Evolutionary conservation across 2,797 vertebrate species (phyloP).

Genomic region (Anguilla anguilla): DNA sequence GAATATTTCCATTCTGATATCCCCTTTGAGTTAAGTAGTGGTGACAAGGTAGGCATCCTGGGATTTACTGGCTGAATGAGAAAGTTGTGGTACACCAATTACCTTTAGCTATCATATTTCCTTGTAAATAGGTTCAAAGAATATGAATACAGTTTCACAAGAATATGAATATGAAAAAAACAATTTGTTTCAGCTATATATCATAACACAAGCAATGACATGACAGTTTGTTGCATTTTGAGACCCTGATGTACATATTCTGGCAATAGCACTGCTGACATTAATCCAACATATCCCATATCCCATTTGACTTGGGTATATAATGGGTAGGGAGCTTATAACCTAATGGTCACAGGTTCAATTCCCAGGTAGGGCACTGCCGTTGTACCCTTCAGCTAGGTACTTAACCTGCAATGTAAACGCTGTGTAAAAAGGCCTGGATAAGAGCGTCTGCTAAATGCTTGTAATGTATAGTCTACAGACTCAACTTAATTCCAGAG

Average conservation of each 20-base stretch:
- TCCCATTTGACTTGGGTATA: neutral
- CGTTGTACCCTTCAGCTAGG: no score
- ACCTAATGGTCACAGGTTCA: no score
- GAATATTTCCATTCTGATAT: neutral
- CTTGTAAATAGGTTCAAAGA: neutral
- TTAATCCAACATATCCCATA: neutral
- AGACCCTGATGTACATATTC: neutral
- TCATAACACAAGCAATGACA: neutral
- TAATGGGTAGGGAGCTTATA: no score
- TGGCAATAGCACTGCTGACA: neutral
- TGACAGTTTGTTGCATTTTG: neutral
- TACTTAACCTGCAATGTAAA: no score
- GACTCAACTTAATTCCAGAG: slow-evolving; percentile 7
- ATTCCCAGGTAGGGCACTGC: no score
- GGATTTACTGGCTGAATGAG: neutral
- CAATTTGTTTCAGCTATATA: neutral
- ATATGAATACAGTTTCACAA: neutral
- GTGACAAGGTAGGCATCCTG: neutral
- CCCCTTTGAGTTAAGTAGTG: neutral
- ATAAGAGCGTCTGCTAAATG: no score
- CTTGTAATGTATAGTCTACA: neutral
- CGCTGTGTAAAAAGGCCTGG: no score
- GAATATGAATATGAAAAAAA: neutral
- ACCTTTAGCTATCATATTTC: neutral
- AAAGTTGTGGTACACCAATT: neutral